Base-by-base conservation (phyloP, 2,888 invertebrate species). In the Limnephilus marmoratus region DNA sequence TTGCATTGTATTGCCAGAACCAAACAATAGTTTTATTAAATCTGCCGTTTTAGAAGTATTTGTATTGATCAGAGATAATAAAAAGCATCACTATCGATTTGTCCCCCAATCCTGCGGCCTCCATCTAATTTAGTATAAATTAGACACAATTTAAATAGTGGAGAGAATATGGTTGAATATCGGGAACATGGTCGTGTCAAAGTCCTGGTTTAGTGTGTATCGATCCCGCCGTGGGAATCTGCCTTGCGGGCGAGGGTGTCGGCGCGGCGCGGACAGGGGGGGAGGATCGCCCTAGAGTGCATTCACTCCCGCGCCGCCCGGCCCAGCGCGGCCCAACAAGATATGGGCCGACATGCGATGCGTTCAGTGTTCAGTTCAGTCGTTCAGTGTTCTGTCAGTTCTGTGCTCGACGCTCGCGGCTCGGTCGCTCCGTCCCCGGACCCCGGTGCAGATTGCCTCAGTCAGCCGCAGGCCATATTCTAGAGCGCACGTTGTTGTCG, bases 161-260 rank as follows among this genome's bases (percentile, higher is more conserved):
- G 2, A 68, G n/a, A n/a, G 29, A 41, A 45, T 87, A 68, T 29
- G 53, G 13, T 68, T 31, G 53, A 87, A 82, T 82, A 90, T 82
- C 81, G 81, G 90, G 82, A 31, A 90, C 82, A 81, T 37, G 41
- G n/a, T 90, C 45, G 81, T 90, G 90, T 89, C 88, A 80, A 80
- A 80, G 80, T 37, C 24, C 18, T 68, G 34, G 83, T 80, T 34
- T 82, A 29, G 37, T 82, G 85, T 90, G 85, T 93, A 93, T 93
- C 91, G 93, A 93, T 93, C 91, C 90, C 53, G 91, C 81, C 93
- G 91, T 91, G 90, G 93, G 90, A 90, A 90, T 80, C 34, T n/a
- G 34, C 18, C 45, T 89, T 31, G 45, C 41, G 89, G 89, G 31
- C 13, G 45, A 12, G 90, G 53, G 87, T 81, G 87, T 12, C 9